Evolutionary conservation across 2,888 invertebrate species (phyloP), one percentile per base, ranked within the genome.

Genomic region (Lasioglossum lativentre): DNA sequence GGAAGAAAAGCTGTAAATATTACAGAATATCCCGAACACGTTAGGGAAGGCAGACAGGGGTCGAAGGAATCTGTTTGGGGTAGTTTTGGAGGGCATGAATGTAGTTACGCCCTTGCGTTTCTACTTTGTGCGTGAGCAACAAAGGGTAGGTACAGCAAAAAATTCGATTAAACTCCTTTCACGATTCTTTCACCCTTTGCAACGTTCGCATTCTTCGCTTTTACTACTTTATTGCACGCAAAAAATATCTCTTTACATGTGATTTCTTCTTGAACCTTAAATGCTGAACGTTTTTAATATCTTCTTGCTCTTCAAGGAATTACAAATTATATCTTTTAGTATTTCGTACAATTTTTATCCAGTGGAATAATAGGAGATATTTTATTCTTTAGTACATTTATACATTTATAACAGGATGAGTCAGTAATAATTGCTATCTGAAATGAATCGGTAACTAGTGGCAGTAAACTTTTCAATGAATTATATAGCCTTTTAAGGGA

Each of bases 1-100:
- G 47, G 59, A 74, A 71, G 76, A 77, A 86, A 74, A n/a, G 77
- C 45, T 80, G 85, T 72, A 86, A 85, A 86, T 85, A 80, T 80
- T 80, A 73, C 56, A 80, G 45, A 86, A 77, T 63, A 85, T 77
- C 80, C 74, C 74, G 70, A 34, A 76, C 40, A 16, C 16, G 30
- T 45, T 66, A 52, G 38, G 45, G 27, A 12, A 16, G 8, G 19
- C 78, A 34, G 30, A 12, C 40, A 52, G 0, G 40, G 71, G 63
- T 30, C 16, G 52, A 42, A 30, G 42, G 16, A 42, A 74, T 74
- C 66, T 40, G 63, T 66, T 79, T 66, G n/a, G 38, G n/a, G 12
- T 34, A 10, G 19, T 45, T 76, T 72, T 73, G 4, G 4, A 52
- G 66, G 40, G 16, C 40, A 38, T 14, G 73, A 47, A 38, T 66